These are phyloP conservation scores for Diceros bicornis DNA, from an alignment of 2,797 vertebrate species.

Conservation along the genomic window DNA sequence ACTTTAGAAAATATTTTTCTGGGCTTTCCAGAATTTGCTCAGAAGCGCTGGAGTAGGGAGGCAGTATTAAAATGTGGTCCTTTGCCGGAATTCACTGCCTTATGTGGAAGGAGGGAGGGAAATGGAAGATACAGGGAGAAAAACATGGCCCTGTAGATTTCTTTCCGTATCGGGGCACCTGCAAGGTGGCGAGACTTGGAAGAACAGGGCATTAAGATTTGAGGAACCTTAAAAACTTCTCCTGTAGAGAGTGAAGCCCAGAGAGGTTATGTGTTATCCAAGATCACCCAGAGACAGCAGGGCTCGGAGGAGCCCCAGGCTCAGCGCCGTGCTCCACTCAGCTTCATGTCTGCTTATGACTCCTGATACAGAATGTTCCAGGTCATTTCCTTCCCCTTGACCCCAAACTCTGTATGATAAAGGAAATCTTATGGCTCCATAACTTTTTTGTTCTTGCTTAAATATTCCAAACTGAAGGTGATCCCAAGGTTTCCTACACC, in stretches of 20 bases:
- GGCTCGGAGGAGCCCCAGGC: neutral
- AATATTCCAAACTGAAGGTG: constrained; percentile 10
- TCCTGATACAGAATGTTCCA: neutral
- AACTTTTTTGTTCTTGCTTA: neutral
- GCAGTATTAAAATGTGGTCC: neutral
- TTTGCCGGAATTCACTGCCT: neutral
- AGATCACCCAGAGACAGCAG: neutral
- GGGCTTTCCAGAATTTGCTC: neutral
- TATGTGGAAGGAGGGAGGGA: neutral
- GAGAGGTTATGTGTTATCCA: neutral
- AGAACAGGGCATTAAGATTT: neutral
- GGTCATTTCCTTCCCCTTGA: neutral
- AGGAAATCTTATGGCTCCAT: neutral
- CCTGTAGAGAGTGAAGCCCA: neutral
- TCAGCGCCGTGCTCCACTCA: neutral
- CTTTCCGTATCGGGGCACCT: neutral
- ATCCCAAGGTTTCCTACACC: neutral
- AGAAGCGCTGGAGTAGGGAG: neutral
- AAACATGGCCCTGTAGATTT: neutral
- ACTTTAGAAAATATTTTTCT: neutral
- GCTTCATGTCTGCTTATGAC: neutral
- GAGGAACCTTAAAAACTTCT: neutral
- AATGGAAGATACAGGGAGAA: neutral
- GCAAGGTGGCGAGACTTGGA: neutral
- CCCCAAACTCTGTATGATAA: neutral